Evolutionary conservation across 37 sponge, comb jelly and placozoan genomes (phyloP), one percentile per base, ranked within the genome.

Genomic region (Cladorhizidae sp.): DNA sequence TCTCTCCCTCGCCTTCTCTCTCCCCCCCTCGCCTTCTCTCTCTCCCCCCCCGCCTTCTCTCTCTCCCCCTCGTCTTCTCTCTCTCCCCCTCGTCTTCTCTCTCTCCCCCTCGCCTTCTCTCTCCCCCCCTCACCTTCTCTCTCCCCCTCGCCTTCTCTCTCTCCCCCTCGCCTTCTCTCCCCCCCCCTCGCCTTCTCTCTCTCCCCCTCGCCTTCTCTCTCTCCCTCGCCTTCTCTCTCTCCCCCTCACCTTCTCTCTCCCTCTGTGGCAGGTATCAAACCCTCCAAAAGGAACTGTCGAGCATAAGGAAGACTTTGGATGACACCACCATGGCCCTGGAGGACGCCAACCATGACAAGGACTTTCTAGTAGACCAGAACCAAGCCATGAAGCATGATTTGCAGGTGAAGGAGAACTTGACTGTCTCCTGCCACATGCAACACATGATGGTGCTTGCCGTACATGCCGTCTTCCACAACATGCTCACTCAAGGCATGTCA

Each of bases 261-360:
- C 61, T 59, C 12, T 18, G 15, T 59, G 6, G 18, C 61, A 71
- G 72, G 25, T 71, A 56, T 56, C 57, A 33, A 56, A 64, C 35
- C 22, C 25, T 62, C 12, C 20, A 40, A 32, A n/a, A 67, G 35
- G 67, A 83, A 55, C 25, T 83, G 36, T 22, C 15, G 25, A 5
- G 23, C 3, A 55, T 32, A 52, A 23, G 36, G 17, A 81, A 39
- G 45, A 41, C 61, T 23, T 17, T 73, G 22, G 1, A 29, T 23
- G 54, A 65, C 3, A 33, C 29, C 0, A 32, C 25, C 17, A 18
- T 45, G 22, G 67, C 73, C 18, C 20, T 87, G 31, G 50, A 55
- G 68, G 39, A 32, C 21, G 35, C 80, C 21, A 51, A 29, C 18
- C n/a, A 33, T n/a, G 87, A 87, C 1, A 87, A 87, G 35, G 64